Evolutionary conservation across 1,140 invertebrate species (phyloP).

Genomic region (Panagrolaimus sp.): DNA sequence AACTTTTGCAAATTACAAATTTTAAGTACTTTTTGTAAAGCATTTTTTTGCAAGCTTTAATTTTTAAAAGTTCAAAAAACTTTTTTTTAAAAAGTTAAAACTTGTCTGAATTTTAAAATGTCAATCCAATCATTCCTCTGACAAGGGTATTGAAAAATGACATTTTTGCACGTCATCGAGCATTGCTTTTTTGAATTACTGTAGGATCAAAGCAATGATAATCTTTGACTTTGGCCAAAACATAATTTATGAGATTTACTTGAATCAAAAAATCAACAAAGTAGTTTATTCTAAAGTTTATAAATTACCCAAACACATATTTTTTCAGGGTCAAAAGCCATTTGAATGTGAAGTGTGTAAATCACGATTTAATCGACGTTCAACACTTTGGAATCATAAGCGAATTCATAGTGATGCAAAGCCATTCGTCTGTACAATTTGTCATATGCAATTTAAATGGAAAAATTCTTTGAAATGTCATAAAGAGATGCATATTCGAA

Average conservation of each 20-base stretch:
- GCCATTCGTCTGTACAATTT: conserved; percentile 55
- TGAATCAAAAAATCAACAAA: not conserved
- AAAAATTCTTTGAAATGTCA: conserved; percentile 58
- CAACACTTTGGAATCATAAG: conserved; percentile 58
- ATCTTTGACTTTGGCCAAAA: too few relatives aligned
- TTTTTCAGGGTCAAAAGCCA: conserved; percentile 18
- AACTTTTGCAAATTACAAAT: too few relatives aligned
- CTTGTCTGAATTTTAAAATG: not conserved
- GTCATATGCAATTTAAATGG: conserved; percentile 58
- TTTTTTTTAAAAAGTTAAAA: not conserved
- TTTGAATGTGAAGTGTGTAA: conserved; percentile 52
- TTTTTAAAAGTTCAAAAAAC: not conserved
- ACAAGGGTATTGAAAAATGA: not conserved
- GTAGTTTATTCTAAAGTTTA: not conserved
- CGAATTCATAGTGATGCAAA: conserved; percentile 56
- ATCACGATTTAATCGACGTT: conserved; percentile 55
- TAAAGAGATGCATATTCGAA: conserved; percentile 53
- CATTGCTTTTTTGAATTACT: too few relatives aligned
- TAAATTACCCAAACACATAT: not conserved
- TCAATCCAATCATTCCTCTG: too few relatives aligned
- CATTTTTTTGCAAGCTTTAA: not conserved
- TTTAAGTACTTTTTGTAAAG: not conserved
- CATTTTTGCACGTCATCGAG: too few relatives aligned
- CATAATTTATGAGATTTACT: too few relatives aligned
- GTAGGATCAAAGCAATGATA: too few relatives aligned